These are phyloP conservation scores for Proteles cristata DNA, from an alignment of 2,113 vertebrate genomes.

Conservation along the genomic window DNA sequence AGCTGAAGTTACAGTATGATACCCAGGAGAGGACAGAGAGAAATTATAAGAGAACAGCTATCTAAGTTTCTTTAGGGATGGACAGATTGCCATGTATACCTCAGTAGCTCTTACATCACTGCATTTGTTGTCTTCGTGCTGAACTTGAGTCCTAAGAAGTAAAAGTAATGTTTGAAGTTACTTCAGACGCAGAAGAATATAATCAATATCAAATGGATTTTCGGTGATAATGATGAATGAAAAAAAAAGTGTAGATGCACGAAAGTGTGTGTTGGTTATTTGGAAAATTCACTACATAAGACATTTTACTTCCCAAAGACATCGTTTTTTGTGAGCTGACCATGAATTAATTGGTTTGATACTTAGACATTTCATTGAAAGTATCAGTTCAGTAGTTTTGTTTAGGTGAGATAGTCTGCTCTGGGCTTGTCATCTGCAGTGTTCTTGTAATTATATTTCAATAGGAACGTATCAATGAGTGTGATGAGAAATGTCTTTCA, in stretches of 20 bases:
- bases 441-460: conserved; percentile 74
- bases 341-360: neutral
- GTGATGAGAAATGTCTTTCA: conserved; percentile 90
- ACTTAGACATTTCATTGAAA: conserved; percentile 23
- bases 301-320: neutral
- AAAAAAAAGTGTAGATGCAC: neutral
- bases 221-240: neutral
- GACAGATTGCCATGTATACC: neutral
- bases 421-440: neutral
- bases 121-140: neutral
- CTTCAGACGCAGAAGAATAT: conserved; percentile 33
- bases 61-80: neutral
- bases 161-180: conserved; percentile 39
- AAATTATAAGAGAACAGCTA: neutral
- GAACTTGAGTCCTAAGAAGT: neutral
- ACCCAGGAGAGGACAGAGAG: neutral
- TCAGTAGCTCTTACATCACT: neutral
- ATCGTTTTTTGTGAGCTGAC: neutral
- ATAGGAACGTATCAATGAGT: conserved; percentile 93
- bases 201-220: conserved; percentile 40
- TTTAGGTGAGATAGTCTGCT: neutral
- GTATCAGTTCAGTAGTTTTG: conserved; percentile 15
- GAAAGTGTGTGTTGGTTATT: neutral
- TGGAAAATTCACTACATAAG: neutral
- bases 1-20: neutral